Conservation (phyloP, 2,888 invertebrate genomes). For the Resseliella maxima region DNA sequence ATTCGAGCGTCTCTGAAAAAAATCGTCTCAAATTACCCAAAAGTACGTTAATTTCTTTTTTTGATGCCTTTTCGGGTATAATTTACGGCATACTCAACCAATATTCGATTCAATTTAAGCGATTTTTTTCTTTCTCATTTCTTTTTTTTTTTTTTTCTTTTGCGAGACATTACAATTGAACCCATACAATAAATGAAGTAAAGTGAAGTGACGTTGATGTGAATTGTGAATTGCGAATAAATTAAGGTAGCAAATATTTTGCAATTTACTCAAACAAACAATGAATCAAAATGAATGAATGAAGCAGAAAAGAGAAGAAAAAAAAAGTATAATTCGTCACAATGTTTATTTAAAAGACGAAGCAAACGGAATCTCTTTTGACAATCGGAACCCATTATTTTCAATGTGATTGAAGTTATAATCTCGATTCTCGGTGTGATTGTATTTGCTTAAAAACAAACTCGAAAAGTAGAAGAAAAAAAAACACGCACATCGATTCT, state of each 20-base stretch:
- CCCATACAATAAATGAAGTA: not conserved
- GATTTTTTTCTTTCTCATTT: not conserved
- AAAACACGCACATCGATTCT: too few relatives aligned
- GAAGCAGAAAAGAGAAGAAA: not conserved
- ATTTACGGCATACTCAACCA: not conserved
- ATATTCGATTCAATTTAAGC: not conserved
- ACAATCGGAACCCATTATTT: slow-evolving; percentile 32
- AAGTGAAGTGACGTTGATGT: not conserved
- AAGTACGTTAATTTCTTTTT: not conserved
- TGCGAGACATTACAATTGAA: too few relatives aligned
- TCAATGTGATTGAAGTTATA: slow-evolving; percentile 39
- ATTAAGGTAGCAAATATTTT: slow-evolving; percentile 4
- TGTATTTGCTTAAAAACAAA: slow-evolving; percentile 1
- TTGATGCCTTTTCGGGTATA: not conserved
- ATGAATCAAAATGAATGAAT: not conserved
- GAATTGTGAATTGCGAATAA: slow-evolving; percentile 8
- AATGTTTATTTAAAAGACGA: slow-evolving; percentile 23
- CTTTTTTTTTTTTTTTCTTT: not conserved
- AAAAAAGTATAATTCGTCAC: not conserved
- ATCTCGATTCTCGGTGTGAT: not conserved
- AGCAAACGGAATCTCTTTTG: slow-evolving; percentile 30
- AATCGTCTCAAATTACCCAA: slow-evolving; percentile 36
- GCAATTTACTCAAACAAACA: slow-evolving; percentile 8
- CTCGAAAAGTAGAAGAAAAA: too few relatives aligned
- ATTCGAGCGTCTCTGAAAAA: not conserved